Evolutionary conservation across 2,888 invertebrate genomes (phyloP), one percentile per base, ranked within the genome.

Genomic region (Boloria selene): DNA sequence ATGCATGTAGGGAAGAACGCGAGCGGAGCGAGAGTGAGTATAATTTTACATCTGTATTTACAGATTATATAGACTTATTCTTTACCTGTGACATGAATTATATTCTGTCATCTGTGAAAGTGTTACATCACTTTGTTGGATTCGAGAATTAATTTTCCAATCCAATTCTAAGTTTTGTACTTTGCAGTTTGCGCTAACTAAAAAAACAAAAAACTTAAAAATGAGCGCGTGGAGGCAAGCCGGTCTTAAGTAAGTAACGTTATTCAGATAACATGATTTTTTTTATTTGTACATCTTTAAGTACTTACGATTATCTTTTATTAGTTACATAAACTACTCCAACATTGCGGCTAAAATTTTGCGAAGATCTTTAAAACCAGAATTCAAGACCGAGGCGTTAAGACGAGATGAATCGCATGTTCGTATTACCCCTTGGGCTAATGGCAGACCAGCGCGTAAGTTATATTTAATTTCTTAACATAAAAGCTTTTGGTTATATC

Each of bases 311-410:
- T 62, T 47, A 31, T 14, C 14, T 58, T 60, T 59, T 84, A 87
- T 70, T 85, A 99, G 98, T 93, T 99, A 99, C 93, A 96, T 99
- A 87, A 97, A 97, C 93, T 99, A 97, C 90, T 99, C 98, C 67
- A 97, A 96, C 86, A 97, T 99, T 81, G 98, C 98, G 79, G 98
- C 98, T 22, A 95, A 94, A 79, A 92, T 97, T 62, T 90, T 98
- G 66, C 94, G 98, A 68, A 94, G 95, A 80, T 94, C 97, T 14
- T 85, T 98, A 75, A 98, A 98, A 85, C 85, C 95, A 1, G 96
- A 97, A 53, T 76, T 95, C 0, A 94, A 94, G 74, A 91, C 87
- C 22, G 97, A 97, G 31, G 97, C 97, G 44, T 75, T 93, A 22
- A 97, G 96, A 82, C 94, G 98, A 69, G 95, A 96, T 77, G 95